phyloP scores from a whole-genome alignment of 2,797 vertebrate species.

The Melanotaenia pygmaea region DNA sequence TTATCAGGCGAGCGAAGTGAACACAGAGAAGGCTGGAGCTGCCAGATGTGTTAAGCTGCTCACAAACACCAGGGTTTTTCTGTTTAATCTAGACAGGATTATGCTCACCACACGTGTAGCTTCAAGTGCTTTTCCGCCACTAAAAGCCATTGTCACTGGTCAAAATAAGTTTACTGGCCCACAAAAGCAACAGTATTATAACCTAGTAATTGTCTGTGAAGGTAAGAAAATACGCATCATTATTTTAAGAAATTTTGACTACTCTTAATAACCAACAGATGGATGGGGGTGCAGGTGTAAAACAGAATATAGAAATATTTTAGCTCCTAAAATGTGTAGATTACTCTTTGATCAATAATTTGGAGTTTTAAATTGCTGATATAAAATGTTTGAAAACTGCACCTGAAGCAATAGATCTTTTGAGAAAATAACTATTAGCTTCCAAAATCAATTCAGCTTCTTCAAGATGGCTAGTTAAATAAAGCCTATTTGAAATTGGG shows the following conservation, averaged over 20 bases:
- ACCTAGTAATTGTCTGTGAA: background rate
- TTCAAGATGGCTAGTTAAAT: too few relatives aligned
- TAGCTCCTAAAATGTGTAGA: background rate
- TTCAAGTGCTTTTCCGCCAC: constrained; percentile 24
- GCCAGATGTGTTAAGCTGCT: constrained; percentile 67
- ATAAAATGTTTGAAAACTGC: background rate
- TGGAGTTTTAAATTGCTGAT: background rate
- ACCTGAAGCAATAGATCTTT: background rate
- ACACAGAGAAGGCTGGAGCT: constrained; percentile 39
- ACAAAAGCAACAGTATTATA: background rate
- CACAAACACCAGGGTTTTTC: constrained; percentile 39
- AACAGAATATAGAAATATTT: background rate
- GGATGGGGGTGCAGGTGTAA: background rate
- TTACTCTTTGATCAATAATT: too few relatives aligned
- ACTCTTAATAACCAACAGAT: background rate
- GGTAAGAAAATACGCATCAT: background rate
- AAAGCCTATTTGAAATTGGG: background rate
- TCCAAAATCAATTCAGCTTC: background rate
- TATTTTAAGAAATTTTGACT: too few relatives aligned
- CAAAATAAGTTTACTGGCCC: background rate
- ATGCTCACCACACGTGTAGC: constrained; percentile 50
- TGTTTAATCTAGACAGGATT: constrained; percentile 61
- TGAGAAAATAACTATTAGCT: background rate
- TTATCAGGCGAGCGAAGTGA: constrained; percentile 41
- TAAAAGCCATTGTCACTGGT: too few relatives aligned